Base-by-base conservation (phyloP, 1,140 invertebrate genomes). In the Neelides sp. region DNA sequence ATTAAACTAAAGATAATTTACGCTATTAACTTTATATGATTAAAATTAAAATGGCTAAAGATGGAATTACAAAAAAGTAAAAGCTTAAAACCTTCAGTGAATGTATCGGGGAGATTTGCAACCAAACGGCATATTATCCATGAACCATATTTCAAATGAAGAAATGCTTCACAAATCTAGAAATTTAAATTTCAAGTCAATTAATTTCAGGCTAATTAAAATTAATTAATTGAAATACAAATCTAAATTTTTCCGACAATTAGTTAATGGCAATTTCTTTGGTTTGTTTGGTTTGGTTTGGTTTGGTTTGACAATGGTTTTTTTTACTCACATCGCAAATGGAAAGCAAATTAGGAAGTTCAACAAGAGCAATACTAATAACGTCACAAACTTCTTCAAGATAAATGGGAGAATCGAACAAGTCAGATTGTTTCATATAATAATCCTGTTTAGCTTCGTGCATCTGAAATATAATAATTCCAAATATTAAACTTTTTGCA, bases 371-470 rank as follows among this genome's bases (percentile, higher is more conserved):
- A 60, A 96, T 94, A 66, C 86, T 93, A 13, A 98, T 78, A 0
- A 94, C 87, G 73, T 96, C 91, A 46, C 86, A 83, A 28, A 97
- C 84, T 71, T 96, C 92, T 66, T 94, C 90, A 50, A 93, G 74
- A 64, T 95, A 96, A 1, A 96, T 87, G 57, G 83, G 79, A 72
- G 90, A 90, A 63, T 96, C 91, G 71, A 97, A 93, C 22, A 98
- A 69, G 64, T 96, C 91, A 0, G 87, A 92, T 40, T 81, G 76
- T 64, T 86, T 87, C 3, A 83, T 73, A 61, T 78, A 78, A 62
- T 78, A 79, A 50, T 86, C 84, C 36, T 75, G 69, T 36, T 66
- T 64, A 19, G 64, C 63, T 56, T 64, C 62, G 52, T 70, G 69
- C 23, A 73, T 64, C 71, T 74, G 57, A 2, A 62, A 56, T 57